Conservation (phyloP, 2,888 invertebrate species). For the Acleris emargana region DNA sequence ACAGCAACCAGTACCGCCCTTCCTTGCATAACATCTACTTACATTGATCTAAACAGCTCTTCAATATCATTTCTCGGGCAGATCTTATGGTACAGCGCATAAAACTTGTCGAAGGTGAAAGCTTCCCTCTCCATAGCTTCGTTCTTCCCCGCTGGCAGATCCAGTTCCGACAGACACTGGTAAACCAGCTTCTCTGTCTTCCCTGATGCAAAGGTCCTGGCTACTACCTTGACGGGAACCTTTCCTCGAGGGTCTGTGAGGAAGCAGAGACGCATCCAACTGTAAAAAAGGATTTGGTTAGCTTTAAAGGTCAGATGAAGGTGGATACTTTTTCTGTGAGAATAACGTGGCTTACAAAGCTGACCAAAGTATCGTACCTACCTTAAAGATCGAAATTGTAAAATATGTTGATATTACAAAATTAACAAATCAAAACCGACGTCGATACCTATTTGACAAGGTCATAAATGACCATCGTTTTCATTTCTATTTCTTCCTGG, state of each 20-base stretch:
- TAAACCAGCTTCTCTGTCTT: constrained; percentile 99
- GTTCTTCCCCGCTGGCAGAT: constrained; percentile 96
- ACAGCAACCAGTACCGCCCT: not conserved
- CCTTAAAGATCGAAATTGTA: no score
- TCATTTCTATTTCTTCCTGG: no score
- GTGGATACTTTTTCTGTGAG: no score
- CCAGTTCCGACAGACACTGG: constrained; percentile 96
- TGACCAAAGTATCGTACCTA: no score
- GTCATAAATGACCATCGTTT: no score
- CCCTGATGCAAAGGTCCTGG: constrained; percentile 99
- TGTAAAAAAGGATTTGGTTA: constrained; percentile 71
- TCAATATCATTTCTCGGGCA: constrained; percentile 99
- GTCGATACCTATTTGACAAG: no score
- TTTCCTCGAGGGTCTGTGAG: constrained; percentile 96
- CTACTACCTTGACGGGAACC: constrained; percentile 98
- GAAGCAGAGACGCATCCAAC: constrained; percentile 99
- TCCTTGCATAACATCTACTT: constrained; percentile 71
- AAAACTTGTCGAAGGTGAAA: constrained; percentile 99
- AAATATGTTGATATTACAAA: no score
- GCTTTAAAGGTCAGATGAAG: no score
- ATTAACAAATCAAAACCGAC: no score
- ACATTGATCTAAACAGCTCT: constrained; percentile 98
- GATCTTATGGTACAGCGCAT: constrained; percentile 98
- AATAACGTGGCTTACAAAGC: no score
- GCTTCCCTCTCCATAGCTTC: constrained; percentile 97